Evolutionary conservation across 1,140 invertebrate species (phyloP).

Genomic region (Maniola jurtina): DNA sequence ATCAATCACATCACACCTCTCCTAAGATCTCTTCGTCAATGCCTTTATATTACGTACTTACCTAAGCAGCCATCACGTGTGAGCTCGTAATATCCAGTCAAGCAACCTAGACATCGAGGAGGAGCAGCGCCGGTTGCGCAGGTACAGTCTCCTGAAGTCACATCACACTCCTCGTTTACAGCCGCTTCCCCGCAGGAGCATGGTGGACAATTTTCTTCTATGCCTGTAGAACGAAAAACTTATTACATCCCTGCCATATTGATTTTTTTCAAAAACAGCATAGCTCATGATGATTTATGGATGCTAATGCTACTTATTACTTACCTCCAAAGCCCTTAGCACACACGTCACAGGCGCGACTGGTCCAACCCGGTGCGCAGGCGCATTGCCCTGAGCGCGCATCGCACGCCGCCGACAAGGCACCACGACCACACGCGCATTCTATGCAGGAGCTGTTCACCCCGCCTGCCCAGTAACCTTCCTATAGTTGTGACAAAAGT

Average conservation of each 20-base stretch:
- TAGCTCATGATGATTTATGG: no score
- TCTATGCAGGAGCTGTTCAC: conserved; percentile 81
- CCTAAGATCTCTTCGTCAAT: no score
- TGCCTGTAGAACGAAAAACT: conserved; percentile 38
- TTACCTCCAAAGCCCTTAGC: conserved; percentile 50
- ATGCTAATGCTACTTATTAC: neutral
- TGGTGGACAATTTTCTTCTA: conserved; percentile 84
- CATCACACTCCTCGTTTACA: conserved; percentile 83
- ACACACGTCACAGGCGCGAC: conserved; percentile 93
- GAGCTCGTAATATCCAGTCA: conserved; percentile 87
- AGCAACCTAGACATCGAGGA: conserved; percentile 88
- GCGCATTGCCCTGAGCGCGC: conserved; percentile 87
- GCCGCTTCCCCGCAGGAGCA: conserved; percentile 92
- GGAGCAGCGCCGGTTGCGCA: conserved; percentile 88
- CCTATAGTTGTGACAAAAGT: conserved; percentile 30
- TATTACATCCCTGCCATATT: no score
- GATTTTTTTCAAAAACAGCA: no score
- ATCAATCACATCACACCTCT: no score
- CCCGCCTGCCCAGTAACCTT: conserved; percentile 59
- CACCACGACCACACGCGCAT: conserved; percentile 90
- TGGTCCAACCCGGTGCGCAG: conserved; percentile 86
- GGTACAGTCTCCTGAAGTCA: conserved; percentile 86
- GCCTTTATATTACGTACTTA: conserved; percentile 74
- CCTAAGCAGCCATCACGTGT: conserved; percentile 85
- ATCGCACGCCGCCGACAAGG: conserved; percentile 85